phyloP scores from a whole-genome alignment of 2,797 vertebrate species.

The Oryzias sinensis region DNA sequence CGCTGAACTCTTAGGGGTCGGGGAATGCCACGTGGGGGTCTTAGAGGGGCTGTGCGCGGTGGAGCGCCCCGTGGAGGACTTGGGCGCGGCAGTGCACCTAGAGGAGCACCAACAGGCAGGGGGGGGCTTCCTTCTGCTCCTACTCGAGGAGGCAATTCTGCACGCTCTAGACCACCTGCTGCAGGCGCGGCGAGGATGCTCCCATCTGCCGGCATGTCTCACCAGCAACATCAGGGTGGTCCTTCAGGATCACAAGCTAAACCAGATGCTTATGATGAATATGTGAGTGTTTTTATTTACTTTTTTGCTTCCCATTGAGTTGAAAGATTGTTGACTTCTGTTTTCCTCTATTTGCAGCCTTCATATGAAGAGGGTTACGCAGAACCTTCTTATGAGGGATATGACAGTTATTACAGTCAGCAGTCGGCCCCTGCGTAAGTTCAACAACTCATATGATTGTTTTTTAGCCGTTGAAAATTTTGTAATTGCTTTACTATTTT shows the following conservation, averaged over 20 bases:
- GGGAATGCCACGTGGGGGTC: slow-evolving; percentile 86
- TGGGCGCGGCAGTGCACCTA: slow-evolving; percentile 81
- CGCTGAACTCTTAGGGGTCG: slow-evolving; percentile 76
- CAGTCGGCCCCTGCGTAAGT: slow-evolving; percentile 89
- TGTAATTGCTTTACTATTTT: not conserved
- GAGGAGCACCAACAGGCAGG: slow-evolving; percentile 84
- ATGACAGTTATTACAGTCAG: slow-evolving; percentile 93
- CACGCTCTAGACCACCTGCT: slow-evolving; percentile 85
- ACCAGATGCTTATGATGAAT: slow-evolving; percentile 89
- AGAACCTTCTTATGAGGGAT: slow-evolving; percentile 85
- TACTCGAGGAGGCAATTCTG: slow-evolving; percentile 81
- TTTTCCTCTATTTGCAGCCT: slow-evolving; percentile 28
- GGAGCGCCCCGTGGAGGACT: slow-evolving; percentile 85
- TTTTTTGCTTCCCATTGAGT: not conserved
- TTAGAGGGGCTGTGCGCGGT: slow-evolving; percentile 85
- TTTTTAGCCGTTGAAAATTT: not conserved
- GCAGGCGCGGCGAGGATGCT: slow-evolving; percentile 87
- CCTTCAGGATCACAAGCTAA: slow-evolving; percentile 77
- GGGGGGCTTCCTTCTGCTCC: slow-evolving; percentile 82
- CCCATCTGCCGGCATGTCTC: slow-evolving; percentile 74
- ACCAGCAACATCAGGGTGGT: slow-evolving; percentile 77
- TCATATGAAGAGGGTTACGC: slow-evolving; percentile 72
- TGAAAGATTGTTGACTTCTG: not conserved
- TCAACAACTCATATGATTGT: not conserved
- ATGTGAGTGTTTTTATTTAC: slow-evolving; percentile 77